Evolutionary conservation across 2,888 invertebrate genomes (phyloP), one percentile per base, ranked within the genome.

Genomic region (Acleris emargana): DNA sequence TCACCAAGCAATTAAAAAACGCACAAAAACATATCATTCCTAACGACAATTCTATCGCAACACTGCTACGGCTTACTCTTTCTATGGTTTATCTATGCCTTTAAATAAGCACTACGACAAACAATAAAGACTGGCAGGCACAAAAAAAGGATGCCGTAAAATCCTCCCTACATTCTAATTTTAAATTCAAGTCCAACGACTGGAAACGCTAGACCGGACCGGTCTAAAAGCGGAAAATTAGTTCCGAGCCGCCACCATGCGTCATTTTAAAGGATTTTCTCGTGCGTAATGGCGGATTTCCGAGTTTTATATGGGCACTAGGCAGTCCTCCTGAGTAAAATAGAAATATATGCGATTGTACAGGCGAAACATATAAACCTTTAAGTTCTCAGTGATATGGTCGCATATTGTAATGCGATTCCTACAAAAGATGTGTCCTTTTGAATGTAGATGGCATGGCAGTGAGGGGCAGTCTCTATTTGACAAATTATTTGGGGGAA

Each of bases 141-240:
- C 9, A 5, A 11, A 32, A 11, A 57, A 25, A 28, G n/a, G 5
- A 32, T 17, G 11, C 47, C 25, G 11, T 51, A 47, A 47, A 49
- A 47, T 18, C 22, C 13, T 49, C 20, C 18, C 32, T 17, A 16
- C 25, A 25, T 43, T 53, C 64, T 38, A 64, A 54, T 42, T 64
- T 58, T 43, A 59, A 59, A 58, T 50, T 32, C 28, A 49, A 54
- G 20, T 43, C 32, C 18, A 55, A 20, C 59, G 51, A 11, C 20
- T 54, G 47, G 54, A 64, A 59, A 64, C 51, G 58, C 58, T 63
- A 45, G 45, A 47, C 52, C n/a, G 7, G 11, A 49, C 59, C n/a
- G 7, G 11, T 38, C 59, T 28, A 54, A 49, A 43, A 51, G 64
- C 45, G 55, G 51, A 60, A 55, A 55, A 66, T 60, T 66, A 22